Evolutionary conservation across 2,797 vertebrate species (phyloP), one percentile per base, ranked within the genome.

Genomic region (Macroramphosus scolopax): DNA sequence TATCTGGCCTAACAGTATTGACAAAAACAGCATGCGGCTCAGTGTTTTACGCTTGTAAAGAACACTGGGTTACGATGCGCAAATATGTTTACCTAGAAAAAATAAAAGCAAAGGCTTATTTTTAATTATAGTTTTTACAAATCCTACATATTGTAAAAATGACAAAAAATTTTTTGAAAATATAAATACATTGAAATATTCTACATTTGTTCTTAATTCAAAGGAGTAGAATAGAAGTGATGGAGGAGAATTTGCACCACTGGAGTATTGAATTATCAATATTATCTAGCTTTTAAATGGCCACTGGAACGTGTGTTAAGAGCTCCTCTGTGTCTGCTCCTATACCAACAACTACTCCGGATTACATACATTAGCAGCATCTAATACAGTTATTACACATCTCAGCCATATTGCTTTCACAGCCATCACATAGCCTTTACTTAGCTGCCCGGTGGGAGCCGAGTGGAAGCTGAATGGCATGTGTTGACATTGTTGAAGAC

Each of bases 1-100:
- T 86, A 86, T 87, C 82, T 80, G 79, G 77, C 82, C 78, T 18
- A 86, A 82, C 74, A 57, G 76, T 82, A 86, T 82, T 81, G 79
- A 82, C 82, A 81, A 74, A n/a, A 79, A 69, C 79, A 73, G 63
- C 54, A 35, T 63, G 66, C 69, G 70, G 63, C 48, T 61, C 53
- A 54, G 68, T 80, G 60, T 78, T 79, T 76, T 75, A 68, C 77
- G 65, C 74, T 77, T 78, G 47, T 41, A 61, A 75, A 80, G 61
- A 47, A 65, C 56, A 51, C 54, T 26, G 43, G 26, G 46, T 51
- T 68, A 37, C 50, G 47, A 17, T 66, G 69, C 38, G 43, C 62
- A 54, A 65, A 52, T 47, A 18, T 50, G 17, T 30, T 28, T 17
- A 31, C 17, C 8, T n/a, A n/a, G n/a, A n/a, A n/a, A n/a, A n/a